These are phyloP conservation scores for Gila robusta DNA, from an alignment of 2,797 vertebrate species.

Conservation along the genomic window DNA sequence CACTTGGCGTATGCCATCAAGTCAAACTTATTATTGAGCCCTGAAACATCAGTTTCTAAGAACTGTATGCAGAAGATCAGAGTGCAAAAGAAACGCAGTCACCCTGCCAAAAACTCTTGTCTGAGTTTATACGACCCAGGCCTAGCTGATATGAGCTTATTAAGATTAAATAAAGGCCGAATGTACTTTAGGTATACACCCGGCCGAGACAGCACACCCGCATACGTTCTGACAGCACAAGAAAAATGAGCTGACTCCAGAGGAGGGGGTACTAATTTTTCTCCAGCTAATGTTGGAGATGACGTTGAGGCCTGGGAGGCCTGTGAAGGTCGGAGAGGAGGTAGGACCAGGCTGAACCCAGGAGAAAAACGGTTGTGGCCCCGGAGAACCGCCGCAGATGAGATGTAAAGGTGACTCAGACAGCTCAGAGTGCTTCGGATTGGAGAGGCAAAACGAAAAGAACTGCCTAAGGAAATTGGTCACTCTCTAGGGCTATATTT, in stretches of 20 bases:
- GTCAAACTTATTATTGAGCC: not conserved
- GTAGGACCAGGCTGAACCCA: constrained; percentile 41
- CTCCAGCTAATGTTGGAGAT: constrained; percentile 54
- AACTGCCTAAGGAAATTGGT: not conserved
- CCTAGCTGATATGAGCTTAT: constrained; percentile 38
- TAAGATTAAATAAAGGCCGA: constrained; percentile 49
- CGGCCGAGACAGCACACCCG: not conserved
- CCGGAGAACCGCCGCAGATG: constrained; percentile 23
- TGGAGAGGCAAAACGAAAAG: not conserved
- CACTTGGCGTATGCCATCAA: not conserved
- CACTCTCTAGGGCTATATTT: not conserved
- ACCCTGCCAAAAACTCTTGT: constrained; percentile 27
- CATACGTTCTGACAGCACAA: constrained; percentile 54
- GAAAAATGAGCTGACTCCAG: constrained; percentile 59
- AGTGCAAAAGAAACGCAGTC: constrained; percentile 25
- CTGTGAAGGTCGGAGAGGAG: constrained; percentile 48
- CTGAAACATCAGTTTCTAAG: not conserved
- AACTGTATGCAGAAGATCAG: not conserved
- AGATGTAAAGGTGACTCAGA: constrained; percentile 40
- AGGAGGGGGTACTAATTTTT: constrained; percentile 52
- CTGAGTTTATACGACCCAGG: constrained; percentile 34
- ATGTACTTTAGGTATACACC: constrained; percentile 25
- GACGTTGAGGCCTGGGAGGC: constrained; percentile 35
- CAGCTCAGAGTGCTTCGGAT: not conserved
- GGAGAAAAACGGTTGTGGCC: constrained; percentile 30